Base-by-base conservation (phyloP, 2,888 invertebrate species). In the Apotomis capreana region DNA sequence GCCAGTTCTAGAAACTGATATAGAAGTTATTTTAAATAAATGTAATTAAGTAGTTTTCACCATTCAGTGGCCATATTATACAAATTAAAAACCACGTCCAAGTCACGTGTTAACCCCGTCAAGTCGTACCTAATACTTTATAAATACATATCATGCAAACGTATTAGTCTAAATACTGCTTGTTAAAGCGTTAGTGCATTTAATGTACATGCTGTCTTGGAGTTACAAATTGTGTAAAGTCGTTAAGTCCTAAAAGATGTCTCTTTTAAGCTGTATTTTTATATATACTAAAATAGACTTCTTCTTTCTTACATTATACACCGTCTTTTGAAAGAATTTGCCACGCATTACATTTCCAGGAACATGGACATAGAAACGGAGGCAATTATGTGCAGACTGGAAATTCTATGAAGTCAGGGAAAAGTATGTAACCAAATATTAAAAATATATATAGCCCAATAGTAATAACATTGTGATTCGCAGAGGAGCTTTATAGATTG, bases 161-260 rank as follows among this genome's bases (percentile, higher is more conserved):
- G 49, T 52, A 57, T 71, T 68, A 71, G 62, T 62, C 69, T 73
- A 73, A 69, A 64, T 73, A 73, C 73, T 68, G 69, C 64, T 73
- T 26, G 49, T 64, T 73, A 64, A 73, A 73, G 69, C 69, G 69
- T 73, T 73, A 69, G 64, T 69, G 73, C 73, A 63, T 40, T 54
- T 63, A 46, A 54, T 37, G 9, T 46, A 3, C 73, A 73, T 73
- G 71, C 68, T 71, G 62, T 75, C 64, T 75, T 61, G 71, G 71
- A 69, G 59, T 71, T 68, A 65, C 36, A 54, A 26, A 26, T 26
- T 51, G 46, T 65, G 74, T 78, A 74, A 76, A 51, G 76, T 71
- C 68, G 69, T 12, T 26, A 69, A 68, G 61, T 68, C 54, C 62
- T 4, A 15, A 37, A 10, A 40, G 37, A 3, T 3, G 13, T 13